phyloP scores from a whole-genome alignment of 2,888 invertebrate genomes.

The Nephrocerus scutellatus region DNA sequence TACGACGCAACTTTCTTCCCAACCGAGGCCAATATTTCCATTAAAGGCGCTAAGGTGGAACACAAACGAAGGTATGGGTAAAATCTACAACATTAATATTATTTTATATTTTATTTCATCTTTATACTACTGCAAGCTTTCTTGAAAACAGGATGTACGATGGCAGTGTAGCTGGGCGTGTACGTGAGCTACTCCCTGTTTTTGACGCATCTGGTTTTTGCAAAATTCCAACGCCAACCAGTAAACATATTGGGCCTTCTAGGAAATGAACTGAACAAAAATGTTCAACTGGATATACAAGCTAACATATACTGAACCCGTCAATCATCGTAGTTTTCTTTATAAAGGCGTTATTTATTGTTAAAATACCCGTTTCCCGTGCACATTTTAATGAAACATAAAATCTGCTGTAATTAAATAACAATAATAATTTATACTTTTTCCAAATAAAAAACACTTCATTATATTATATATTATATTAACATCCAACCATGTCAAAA shows the following conservation, averaged over 20 bases:
- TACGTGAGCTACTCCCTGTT: constrained; percentile 68
- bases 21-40: constrained; percentile 66
- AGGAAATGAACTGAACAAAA: constrained; percentile 41
- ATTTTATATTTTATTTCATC: constrained; percentile 10
- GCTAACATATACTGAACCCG: no score
- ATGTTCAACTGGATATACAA: no score
- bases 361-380: no score
- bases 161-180: constrained; percentile 61
- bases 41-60: constrained; percentile 56
- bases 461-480: no score
- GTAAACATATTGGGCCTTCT: constrained; percentile 64
- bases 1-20: constrained; percentile 85
- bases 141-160: constrained; percentile 55
- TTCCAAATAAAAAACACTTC: no score
- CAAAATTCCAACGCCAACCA: constrained; percentile 74
- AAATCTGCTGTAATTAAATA: no score
- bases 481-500: no score
- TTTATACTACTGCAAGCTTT: constrained; percentile 10
- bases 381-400: no score
- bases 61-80: constrained; percentile 45
- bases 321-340: no score
- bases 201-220: constrained; percentile 81
- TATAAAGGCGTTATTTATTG: no score
- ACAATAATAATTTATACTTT: no score
- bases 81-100: neutral